Percentiles rank a stretch among this genome's conserved stretches.
phyloP scores from a whole-genome alignment of 2,797 vertebrate genomes.

The Danio aesculapii region DNA sequence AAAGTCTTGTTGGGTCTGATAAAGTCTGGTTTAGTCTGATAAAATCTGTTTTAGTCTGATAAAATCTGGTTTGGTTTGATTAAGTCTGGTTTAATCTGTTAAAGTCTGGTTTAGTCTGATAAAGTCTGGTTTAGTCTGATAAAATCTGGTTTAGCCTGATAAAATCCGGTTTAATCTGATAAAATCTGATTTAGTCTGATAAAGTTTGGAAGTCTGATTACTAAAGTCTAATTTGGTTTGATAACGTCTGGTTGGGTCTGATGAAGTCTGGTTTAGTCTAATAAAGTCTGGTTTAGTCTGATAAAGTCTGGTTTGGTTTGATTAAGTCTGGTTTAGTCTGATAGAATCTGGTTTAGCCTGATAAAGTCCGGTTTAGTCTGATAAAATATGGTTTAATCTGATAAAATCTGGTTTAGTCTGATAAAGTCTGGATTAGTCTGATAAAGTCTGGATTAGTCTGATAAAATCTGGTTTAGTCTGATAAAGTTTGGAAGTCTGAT shows the following conservation, averaged over 20 bases:
- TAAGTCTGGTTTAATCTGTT: too few species aligned
- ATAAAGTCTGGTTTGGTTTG: not conserved
- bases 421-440: not conserved
- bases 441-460: not conserved
- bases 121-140: not conserved
- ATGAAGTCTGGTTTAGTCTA: rapidly evolving
- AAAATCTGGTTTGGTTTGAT: too few species aligned
- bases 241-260: not conserved
- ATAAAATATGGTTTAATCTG: not conserved
- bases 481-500: too few species aligned
- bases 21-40: too few species aligned
- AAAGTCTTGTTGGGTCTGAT: not conserved
- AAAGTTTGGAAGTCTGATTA: too few species aligned
- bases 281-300: not conserved
- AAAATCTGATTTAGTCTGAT: not conserved
- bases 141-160: not conserved
- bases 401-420: not conserved
- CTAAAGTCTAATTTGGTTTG: not conserved
- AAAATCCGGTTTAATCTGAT: not conserved
- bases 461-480: not conserved
- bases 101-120: too few species aligned
- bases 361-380: not conserved
- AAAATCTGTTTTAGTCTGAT: too few species aligned
- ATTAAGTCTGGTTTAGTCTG: not conserved
- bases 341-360: not conserved